phyloP scores from a whole-genome alignment of 2,888 invertebrate genomes.

The Eumerus sabulonum region DNA sequence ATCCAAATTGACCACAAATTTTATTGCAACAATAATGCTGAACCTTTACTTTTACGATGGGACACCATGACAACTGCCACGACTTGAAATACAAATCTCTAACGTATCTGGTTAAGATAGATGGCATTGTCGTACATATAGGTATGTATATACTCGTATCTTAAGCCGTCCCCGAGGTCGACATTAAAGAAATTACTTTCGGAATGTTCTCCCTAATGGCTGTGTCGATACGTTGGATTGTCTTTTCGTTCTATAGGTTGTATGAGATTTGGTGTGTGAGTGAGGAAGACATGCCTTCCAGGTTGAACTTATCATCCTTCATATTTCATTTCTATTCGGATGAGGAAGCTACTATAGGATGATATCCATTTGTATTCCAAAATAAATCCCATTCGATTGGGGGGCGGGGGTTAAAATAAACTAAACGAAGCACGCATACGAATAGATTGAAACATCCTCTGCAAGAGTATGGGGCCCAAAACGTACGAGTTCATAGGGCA shows the following conservation, averaged over 20 bases:
- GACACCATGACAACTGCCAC: too few species aligned
- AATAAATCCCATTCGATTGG: conserved; percentile 59
- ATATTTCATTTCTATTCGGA: conserved; percentile 51
- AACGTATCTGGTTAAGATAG: too few species aligned
- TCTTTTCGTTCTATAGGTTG: conserved; percentile 10
- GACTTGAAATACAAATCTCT: too few species aligned
- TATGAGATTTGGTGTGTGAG: too few species aligned
- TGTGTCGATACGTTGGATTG: conserved; percentile 44
- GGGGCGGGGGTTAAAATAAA: conserved; percentile 57
- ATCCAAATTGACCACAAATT: conserved; percentile 68
- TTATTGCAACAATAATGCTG: conserved; percentile 53
- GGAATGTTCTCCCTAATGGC: conserved; percentile 58
- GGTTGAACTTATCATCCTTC: conserved; percentile 45
- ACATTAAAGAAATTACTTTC: conserved; percentile 67
- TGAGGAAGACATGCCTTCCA: conserved; percentile 17
- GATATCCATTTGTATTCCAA: conserved; percentile 55
- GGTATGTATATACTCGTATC: conserved; percentile 11
- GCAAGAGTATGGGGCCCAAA: conserved; percentile 15
- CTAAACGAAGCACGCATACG: conserved; percentile 59
- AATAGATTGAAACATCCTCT: conserved; percentile 56
- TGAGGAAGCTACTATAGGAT: not conserved
- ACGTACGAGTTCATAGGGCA: conserved; percentile 13
- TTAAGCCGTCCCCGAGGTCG: conserved; percentile 50
- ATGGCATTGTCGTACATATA: not conserved
- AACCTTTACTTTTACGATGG: conserved; percentile 52